phyloP scores from a whole-genome alignment of 1,140 invertebrate genomes.

The Palaemon carinicauda region DNA sequence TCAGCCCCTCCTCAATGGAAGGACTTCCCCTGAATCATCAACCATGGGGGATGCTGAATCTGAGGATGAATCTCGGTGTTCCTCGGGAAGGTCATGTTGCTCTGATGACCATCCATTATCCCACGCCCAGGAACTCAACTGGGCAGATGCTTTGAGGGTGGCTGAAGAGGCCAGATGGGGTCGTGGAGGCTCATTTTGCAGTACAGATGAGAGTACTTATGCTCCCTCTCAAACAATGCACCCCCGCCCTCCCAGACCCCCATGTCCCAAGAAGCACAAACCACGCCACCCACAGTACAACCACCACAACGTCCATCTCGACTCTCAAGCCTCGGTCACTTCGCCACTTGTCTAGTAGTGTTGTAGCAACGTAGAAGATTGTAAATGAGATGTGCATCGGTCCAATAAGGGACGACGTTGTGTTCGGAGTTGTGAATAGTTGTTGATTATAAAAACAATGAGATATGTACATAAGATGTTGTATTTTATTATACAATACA shows the following conservation, averaged over 20 bases:
- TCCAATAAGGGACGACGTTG: background rate
- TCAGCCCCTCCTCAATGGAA: conserved; percentile 48
- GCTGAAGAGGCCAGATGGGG: conserved; percentile 49
- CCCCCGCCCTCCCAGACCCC: conserved; percentile 33
- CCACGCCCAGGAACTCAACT: conserved; percentile 51
- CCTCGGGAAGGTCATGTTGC: conserved; percentile 49
- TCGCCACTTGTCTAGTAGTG: conserved; percentile 40
- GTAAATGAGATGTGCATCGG: too few relatives aligned
- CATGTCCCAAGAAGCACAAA: conserved; percentile 50
- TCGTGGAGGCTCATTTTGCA: conserved; percentile 41
- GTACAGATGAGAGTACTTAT: conserved; percentile 47
- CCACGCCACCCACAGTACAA: conserved; percentile 39
- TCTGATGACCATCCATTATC: conserved; percentile 47
- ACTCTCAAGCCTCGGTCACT: conserved; percentile 38
- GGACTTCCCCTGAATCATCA: conserved; percentile 55
- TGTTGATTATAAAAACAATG: conserved; percentile 17
- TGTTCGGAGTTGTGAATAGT: conserved; percentile 43
- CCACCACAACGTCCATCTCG: conserved; percentile 33
- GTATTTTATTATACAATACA: conserved; percentile 51
- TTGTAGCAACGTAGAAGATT: background rate
- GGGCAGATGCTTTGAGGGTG: conserved; percentile 49
- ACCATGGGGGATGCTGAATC: conserved; percentile 54
- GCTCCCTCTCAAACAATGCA: background rate
- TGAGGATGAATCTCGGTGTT: conserved; percentile 54
- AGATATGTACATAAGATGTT: conserved; percentile 46